Evolutionary conservation across 1,140 invertebrate genomes (phyloP), one percentile per base, ranked within the genome.

Genomic region (Melanaphis sacchari): DNA sequence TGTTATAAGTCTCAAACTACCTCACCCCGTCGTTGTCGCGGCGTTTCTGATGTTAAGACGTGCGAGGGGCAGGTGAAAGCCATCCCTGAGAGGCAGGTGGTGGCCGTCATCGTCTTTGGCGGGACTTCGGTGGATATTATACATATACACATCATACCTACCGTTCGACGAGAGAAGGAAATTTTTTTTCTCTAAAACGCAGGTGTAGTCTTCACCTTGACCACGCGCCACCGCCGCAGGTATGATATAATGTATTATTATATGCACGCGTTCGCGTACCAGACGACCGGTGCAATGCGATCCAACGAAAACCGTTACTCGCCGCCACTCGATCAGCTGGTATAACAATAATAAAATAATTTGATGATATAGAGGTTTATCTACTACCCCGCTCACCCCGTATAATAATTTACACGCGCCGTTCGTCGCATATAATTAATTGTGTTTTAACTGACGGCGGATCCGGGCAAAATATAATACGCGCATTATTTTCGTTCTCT

Each of bases 181-280:
- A 59, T 59, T 26, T 59, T 76, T 66, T 31, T 76, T 11, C 11
- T 24, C 8, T 24, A 90, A 90, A 40, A 7, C 52, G 88, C 88
- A 90, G 88, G 88, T 90, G 88, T 59, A 52, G 88, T 90, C 52
- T 90, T 38, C 88, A 90, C 88, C 88, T 90, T 90, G 88, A 90
- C 88, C 88, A 90, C 88, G 88, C 88, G 88, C 88, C 88, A 90
- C 52, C 88, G 88, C 49, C 38, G 88, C 88, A 46, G 85, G 82
- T 82, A 24, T 82, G 40, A 40, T 40, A 82, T 40, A 76, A 15
- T 59, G n/a, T 76, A 31, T n/a, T 76, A 76, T n/a, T n/a, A 24
- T 40, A 46, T 6, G 41, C 84, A 26, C 46, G 87, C 87, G 85
- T 87, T 31, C 41, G 81, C 38, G 7, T 84, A 40, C 41, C 85